Conservation (phyloP, 2,113 vertebrate genomes). For the Rafetus swinhoei region DNA sequence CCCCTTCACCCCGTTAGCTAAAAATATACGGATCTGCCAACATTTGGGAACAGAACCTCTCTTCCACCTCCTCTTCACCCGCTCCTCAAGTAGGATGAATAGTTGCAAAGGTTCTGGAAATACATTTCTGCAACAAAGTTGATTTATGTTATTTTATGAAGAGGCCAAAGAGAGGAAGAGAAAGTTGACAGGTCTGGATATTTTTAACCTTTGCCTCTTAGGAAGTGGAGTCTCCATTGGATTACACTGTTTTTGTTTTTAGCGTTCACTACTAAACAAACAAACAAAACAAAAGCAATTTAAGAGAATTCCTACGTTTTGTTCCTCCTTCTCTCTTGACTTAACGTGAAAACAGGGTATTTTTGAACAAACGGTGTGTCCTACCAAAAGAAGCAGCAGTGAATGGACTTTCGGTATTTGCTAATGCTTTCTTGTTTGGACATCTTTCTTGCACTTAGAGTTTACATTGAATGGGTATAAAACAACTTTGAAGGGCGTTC, state of each 20-base stretch:
- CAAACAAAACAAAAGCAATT: conserved; percentile 74
- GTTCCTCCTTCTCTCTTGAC: conserved; percentile 88
- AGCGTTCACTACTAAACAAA: conserved; percentile 57
- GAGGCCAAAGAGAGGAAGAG: conserved; percentile 60
- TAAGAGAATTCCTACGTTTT: conserved; percentile 73
- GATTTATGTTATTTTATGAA: neutral
- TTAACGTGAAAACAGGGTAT: conserved; percentile 99
- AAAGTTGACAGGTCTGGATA: conserved; percentile 56
- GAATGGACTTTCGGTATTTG: conserved; percentile 75
- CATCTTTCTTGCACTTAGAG: conserved; percentile 99
- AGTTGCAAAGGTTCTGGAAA: neutral
- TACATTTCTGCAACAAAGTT: accelerated
- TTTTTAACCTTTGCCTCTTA: conserved; percentile 43
- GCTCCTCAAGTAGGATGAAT: neutral
- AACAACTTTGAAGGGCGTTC: conserved; percentile 88
- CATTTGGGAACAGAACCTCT: neutral
- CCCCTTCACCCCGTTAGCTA: neutral
- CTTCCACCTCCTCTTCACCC: neutral
- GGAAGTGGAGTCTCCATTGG: neutral
- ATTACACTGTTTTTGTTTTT: neutral
- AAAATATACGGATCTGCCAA: conserved; percentile 35
- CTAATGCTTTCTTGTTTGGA: conserved; percentile 83
- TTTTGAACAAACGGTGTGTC: conserved; percentile 96
- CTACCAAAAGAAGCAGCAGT: conserved; percentile 80
- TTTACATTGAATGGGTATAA: conserved; percentile 98